phyloP scores from a whole-genome alignment of 2,797 vertebrate genomes.

The Semaprochilodus insignis region DNA sequence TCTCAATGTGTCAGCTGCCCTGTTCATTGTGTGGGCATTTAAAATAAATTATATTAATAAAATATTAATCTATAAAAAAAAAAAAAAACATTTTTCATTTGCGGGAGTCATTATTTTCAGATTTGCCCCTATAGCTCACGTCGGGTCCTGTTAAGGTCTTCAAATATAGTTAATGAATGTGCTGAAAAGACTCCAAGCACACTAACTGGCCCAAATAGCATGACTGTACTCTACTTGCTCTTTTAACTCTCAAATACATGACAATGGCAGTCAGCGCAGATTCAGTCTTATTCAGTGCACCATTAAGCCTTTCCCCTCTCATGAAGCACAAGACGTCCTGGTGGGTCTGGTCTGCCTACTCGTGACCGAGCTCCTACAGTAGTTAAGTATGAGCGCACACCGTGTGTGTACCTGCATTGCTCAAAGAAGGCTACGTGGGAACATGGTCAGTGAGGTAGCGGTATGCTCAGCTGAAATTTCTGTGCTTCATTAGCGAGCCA shows the following conservation, averaged over 20 bases:
- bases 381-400: constrained; percentile 3
- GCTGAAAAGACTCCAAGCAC: neutral
- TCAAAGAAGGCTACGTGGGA: neutral
- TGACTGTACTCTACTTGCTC: neutral
- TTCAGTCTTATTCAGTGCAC: neutral
- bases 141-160: neutral
- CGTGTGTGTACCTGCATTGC: neutral
- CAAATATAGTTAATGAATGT: neutral
- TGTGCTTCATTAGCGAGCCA: constrained; percentile 6
- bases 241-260: neutral
- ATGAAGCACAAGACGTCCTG: neutral
- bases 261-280: neutral
- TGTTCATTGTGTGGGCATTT: no score
- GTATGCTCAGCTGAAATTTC: neutral
- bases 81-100: no score
- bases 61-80: no score
- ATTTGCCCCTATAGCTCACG: neutral
- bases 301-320: neutral
- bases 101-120: no score
- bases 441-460: neutral
- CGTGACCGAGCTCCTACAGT: neutral
- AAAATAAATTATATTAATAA: no score
- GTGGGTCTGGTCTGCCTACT: neutral
- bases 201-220: neutral
- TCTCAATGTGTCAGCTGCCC: no score